Conservation (phyloP, 2,797 vertebrate species). For the Melopsittacus undulatus region DNA sequence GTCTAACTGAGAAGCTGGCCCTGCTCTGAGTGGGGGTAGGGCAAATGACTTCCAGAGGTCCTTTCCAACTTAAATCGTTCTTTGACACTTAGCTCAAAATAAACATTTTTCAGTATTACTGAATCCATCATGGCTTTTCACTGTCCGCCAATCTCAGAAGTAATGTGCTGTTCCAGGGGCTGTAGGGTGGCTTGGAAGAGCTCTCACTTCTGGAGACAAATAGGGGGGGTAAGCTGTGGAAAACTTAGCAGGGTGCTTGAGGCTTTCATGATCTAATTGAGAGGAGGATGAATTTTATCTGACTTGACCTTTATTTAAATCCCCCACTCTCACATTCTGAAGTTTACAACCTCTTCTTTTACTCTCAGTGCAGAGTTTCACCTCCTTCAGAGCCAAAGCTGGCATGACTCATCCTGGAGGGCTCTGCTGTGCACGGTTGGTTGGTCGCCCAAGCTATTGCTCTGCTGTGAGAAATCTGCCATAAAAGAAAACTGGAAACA, state of each 20-base stretch:
- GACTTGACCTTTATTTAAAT: constrained; percentile 8
- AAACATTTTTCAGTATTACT: neutral
- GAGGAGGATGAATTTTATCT: constrained; percentile 18
- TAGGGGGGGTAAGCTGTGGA: neutral
- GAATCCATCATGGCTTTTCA: neutral
- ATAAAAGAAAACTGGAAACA: neutral
- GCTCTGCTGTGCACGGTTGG: neutral
- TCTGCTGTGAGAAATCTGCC: constrained; percentile 4
- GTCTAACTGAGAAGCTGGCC: neutral
- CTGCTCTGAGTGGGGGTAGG: neutral
- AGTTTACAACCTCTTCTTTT: constrained; percentile 13
- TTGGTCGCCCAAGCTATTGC: neutral
- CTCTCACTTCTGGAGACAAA: neutral
- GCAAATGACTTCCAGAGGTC: neutral
- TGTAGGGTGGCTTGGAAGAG: neutral
- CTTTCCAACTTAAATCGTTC: neutral
- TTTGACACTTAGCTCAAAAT: neutral
- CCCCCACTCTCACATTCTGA: neutral
- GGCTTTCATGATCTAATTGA: constrained; percentile 20
- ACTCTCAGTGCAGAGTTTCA: neutral
- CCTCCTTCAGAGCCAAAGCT: neutral
- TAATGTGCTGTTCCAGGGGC: neutral
- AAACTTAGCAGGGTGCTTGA: neutral
- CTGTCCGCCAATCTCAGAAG: neutral
- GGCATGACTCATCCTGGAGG: neutral